Percentiles rank a stretch among this genome's conserved stretches.
phyloP scores from a whole-genome alignment of 1,140 invertebrate genomes.

The Zaprionus lachaisei region DNA sequence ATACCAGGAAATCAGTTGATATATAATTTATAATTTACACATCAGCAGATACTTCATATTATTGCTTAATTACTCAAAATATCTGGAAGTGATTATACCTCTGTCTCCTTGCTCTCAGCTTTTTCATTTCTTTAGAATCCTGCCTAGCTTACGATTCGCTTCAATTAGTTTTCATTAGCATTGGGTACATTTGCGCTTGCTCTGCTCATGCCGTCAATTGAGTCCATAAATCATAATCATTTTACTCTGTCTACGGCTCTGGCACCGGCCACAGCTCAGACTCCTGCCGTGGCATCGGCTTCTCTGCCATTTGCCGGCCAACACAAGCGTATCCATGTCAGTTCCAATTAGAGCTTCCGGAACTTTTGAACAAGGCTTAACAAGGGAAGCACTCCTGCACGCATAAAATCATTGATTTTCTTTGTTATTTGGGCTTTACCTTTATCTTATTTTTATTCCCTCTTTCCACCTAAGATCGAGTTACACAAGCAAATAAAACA shows the following conservation, averaged over 20 bases:
- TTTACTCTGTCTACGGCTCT: not conserved
- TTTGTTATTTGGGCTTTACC: not conserved
- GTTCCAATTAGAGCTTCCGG: slow-evolving; percentile 12
- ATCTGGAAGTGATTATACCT: slow-evolving; percentile 9
- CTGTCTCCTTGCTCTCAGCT: not conserved
- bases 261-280: not conserved
- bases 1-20: slow-evolving; percentile 18
- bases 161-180: slow-evolving; percentile 30
- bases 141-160: not conserved
- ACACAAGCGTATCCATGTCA: slow-evolving; percentile 16
- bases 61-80: not conserved
- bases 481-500: slow-evolving; percentile 33
- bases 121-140: not conserved
- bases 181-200: not conserved
- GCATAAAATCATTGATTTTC: slow-evolving; percentile 3
- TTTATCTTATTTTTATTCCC: slow-evolving; percentile 11
- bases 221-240: slow-evolving; percentile 27
- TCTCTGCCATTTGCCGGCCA: not conserved
- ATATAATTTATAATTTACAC: slow-evolving; percentile 41
- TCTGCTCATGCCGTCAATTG: slow-evolving; percentile 5
- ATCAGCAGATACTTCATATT: slow-evolving; percentile 14
- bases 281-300: not conserved
- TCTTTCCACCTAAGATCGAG: not conserved
- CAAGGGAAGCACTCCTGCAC: not conserved
- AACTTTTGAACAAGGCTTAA: slow-evolving; percentile 22